These are phyloP conservation scores for Hephaestus fuliginosus DNA, from an alignment of 2,797 vertebrate species.

Conservation along the genomic window DNA sequence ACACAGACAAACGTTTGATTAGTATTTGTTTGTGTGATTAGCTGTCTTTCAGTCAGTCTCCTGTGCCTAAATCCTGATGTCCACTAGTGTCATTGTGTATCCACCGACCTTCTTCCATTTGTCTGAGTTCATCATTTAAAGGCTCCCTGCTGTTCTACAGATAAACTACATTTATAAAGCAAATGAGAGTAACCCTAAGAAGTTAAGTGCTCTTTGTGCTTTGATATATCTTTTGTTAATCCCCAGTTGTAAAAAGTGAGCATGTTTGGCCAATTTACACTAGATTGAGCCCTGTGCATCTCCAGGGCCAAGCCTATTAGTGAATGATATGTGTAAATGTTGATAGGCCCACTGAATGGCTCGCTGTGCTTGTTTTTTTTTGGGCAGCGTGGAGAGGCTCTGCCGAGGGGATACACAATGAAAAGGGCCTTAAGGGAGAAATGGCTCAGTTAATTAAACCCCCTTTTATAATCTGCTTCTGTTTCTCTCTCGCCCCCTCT, in stretches of 20 bases:
- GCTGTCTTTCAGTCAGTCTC: slow-evolving; percentile 3
- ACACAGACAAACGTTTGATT: slow-evolving; percentile 8
- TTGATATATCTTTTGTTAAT: slow-evolving; percentile 69
- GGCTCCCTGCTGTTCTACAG: slow-evolving; percentile 60
- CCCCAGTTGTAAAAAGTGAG: slow-evolving; percentile 64
- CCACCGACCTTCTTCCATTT: slow-evolving; percentile 35
- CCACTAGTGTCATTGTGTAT: slow-evolving; percentile 23
- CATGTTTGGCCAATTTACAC: slow-evolving; percentile 73
- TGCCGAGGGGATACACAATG: slow-evolving; percentile 65
- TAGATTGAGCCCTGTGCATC: slow-evolving; percentile 58
- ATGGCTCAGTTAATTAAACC: slow-evolving; percentile 85
- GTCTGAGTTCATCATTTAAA: slow-evolving; percentile 65
- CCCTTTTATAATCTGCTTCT: slow-evolving; percentile 79
- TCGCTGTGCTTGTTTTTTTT: slow-evolving; percentile 77
- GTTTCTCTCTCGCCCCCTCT: slow-evolving; percentile 53
- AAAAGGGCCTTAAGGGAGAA: slow-evolving; percentile 78
- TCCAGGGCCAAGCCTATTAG: slow-evolving; percentile 65
- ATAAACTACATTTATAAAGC: slow-evolving; percentile 76
- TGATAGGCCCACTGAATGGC: slow-evolving; percentile 74
- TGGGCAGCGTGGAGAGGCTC: slow-evolving; percentile 72
- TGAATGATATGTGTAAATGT: slow-evolving; percentile 80
- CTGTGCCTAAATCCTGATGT: slow-evolving; percentile 30
- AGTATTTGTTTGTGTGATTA: slow-evolving; percentile 18
- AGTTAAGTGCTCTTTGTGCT: slow-evolving; percentile 72
- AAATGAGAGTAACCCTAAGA: slow-evolving; percentile 72